Evolutionary conservation across 2,797 vertebrate species (phyloP), one percentile per base, ranked within the genome.

Genomic region (Hypotaenidia philippensis): DNA sequence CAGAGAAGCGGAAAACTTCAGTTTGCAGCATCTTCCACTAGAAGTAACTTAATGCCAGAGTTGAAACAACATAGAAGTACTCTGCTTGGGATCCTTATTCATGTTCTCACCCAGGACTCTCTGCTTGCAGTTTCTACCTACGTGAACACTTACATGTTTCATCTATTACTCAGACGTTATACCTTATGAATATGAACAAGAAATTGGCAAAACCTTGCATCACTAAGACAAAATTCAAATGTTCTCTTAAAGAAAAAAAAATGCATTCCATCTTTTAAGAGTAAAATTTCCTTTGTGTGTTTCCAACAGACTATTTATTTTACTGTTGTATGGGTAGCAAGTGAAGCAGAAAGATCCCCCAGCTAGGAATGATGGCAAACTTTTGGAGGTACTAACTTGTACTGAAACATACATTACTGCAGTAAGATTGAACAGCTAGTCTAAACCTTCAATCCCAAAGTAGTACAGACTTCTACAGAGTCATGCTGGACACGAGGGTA

Each of bases 171-270:
- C 90, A 93, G 60, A 82, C 50, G 83, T 88, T 45, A 72, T 87
- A 77, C n/a, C 44, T 81, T 88, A 80, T 64, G 78, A 63, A 92
- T 89, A 88, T 87, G 94, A 94, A 63, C 57, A 95, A 81, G 89
- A 87, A 85, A 80, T 15, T 93, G 65, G 63, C 47, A 87, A 83
- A 89, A 55, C 1, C 4, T 76, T 27, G 60, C 56, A 61, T 63
- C 10, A 72, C 32, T 87, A 85, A 81, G 40, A 89, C 17, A 89
- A 92, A 97, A 93, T 68, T 65, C 50, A 71, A 77, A 64, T 52
- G 18, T 61, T 86, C 11, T 11, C 70, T 86, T 89, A 82, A 94
- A 87, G 34, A 77, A 91, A 79, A 83, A 83, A 7, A 6, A 23
- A 8, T 29, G 7, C 41, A 82, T 93, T 89, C 65, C 25, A 68